Evolutionary conservation across 2,888 invertebrate genomes (phyloP), one percentile per base, ranked within the genome.

Genomic region (Dasysyrphus albostriatus): DNA sequence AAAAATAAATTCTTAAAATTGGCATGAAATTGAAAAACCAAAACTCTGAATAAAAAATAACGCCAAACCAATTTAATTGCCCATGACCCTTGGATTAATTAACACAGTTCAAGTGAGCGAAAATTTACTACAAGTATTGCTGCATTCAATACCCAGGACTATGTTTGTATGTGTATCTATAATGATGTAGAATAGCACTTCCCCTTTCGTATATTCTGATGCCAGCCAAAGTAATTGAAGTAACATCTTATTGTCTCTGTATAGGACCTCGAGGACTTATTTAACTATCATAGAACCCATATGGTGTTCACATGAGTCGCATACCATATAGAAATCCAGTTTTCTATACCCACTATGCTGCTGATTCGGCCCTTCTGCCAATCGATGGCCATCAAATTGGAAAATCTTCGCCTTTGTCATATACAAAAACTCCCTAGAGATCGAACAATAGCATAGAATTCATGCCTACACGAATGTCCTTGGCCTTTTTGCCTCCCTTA

Each of bases 81-180:
- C 82, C 82, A 54, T 77, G 83, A 83, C 83, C 83, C 83, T 59
- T 37, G 54, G 77, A 24, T 83, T 83, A 83, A 83, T 77, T 83
- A 83, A 83, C 67, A 78, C 61, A 67, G 51, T 59, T 47, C 67
- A 69, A 54, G 44, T 74, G 54, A 77, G 56, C 14, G 19, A 76
- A 76, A 59, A 49, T 63, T n/a, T n/a, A 54, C 42, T n/a, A 49
- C 59, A 44, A 59, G 34, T 16, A 7, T 12, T 39, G 44, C 58
- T 67, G 37, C 39, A 61, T 39, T 24, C 59, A 61, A 61, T 39
- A 61, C 24, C 4, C 10, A 56, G 56, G 70, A 56, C 49, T 47
- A 10, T 24, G 24, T 10, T 2, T 6, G 37, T 37, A 37, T 37
- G 2, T 37, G 9, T 12, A 12, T 10, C n/a, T n/a, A n/a, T n/a